Percentiles rank a stretch among this genome's conserved stretches.
Conservation (phyloP, 2,797 vertebrate genomes). For the Typhlichthys eigenmanni region DNA sequence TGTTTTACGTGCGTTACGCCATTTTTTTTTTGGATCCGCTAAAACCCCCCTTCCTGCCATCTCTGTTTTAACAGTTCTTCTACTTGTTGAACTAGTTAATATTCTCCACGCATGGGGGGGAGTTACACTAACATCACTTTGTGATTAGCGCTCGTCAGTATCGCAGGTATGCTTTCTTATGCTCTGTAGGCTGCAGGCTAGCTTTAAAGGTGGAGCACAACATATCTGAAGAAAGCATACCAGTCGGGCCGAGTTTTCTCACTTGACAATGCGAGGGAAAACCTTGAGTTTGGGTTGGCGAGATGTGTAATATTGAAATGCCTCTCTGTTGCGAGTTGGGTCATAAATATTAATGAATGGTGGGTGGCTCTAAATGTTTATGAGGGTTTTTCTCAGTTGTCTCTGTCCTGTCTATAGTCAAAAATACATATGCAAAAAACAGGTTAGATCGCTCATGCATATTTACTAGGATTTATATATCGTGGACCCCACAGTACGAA, state of each 20-base stretch:
- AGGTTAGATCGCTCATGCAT: conserved; percentile 33
- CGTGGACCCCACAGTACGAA: conserved; percentile 5
- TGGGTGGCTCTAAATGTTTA: conserved; percentile 1
- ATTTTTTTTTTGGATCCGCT: conserved; percentile 4
- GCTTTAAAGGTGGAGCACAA: conserved; percentile 13
- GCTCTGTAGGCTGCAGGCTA: not conserved
- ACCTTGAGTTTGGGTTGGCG: conserved; percentile 29
- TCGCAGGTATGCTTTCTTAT: too few species aligned
- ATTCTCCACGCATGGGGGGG: too few species aligned
- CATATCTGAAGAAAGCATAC: too few species aligned
- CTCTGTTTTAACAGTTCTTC: conserved; percentile 15
- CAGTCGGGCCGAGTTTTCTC: conserved; percentile 7
- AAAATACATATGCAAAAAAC: conserved; percentile 43
- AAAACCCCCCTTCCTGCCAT: conserved; percentile 13
- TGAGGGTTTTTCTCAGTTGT: conserved; percentile 19
- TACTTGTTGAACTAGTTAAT: not conserved
- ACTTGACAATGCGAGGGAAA: conserved; percentile 24
- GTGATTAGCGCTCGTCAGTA: too few species aligned
- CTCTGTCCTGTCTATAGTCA: conserved; percentile 35
- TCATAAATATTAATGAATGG: conserved; percentile 52
- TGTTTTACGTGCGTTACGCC: conserved; percentile 43
- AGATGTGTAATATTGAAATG: conserved; percentile 32
- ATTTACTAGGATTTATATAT: conserved; percentile 41
- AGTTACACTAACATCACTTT: conserved; percentile 12
- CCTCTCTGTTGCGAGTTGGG: conserved; percentile 30